Conservation (phyloP, 2,113 vertebrate species). For the Mionectes macconnelli region DNA sequence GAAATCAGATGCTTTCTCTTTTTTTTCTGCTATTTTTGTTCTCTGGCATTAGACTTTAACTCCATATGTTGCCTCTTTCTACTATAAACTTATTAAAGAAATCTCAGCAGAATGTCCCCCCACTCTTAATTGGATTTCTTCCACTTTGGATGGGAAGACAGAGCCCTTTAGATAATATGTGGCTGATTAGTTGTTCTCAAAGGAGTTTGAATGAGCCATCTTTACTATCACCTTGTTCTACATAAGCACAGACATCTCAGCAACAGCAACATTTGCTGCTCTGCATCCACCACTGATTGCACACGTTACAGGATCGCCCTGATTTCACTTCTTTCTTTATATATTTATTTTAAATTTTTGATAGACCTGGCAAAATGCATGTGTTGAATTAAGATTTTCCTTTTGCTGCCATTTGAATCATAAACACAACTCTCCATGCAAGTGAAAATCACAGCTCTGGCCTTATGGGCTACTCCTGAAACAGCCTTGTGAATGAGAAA, state of each 20-base stretch:
- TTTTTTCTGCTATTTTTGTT: neutral
- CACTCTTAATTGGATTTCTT: constrained; percentile 1
- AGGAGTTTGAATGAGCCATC: neutral
- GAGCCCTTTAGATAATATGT: neutral
- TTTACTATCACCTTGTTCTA: neutral
- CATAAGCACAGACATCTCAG: neutral
- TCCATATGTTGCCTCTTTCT: neutral
- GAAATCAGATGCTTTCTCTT: neutral
- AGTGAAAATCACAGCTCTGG: neutral
- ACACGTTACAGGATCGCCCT: neutral
- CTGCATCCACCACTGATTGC: neutral
- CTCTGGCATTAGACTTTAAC: neutral
- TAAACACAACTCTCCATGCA: neutral
- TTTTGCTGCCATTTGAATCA: neutral
- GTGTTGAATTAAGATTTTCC: neutral
- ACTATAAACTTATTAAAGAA: neutral
- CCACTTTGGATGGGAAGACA: neutral
- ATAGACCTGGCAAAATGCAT: neutral
- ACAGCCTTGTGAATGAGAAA: neutral
- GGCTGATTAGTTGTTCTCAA: neutral
- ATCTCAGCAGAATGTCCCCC: neutral
- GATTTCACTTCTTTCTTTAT: neutral
- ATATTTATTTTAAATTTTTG: neutral
- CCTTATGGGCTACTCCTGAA: neutral
- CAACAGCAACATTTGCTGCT: neutral